Percentiles rank a stretch among this genome's conserved stretches.
phyloP scores from a whole-genome alignment of 2,888 invertebrate genomes.

The Amphiduros pacificus region DNA sequence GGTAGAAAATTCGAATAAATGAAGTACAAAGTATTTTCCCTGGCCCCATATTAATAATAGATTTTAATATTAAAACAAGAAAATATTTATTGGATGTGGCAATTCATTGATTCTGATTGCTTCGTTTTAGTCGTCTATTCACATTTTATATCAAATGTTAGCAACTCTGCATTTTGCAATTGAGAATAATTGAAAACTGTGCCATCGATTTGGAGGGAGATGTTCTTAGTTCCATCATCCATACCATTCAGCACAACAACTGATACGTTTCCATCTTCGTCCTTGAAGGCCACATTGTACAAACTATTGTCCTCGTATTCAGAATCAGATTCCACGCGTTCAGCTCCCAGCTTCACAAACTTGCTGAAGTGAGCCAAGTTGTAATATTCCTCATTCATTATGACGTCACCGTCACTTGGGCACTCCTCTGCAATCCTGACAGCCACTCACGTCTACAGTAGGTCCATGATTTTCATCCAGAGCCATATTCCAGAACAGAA shows the following conservation, averaged over 20 bases:
- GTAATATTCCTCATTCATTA: conserved; percentile 22
- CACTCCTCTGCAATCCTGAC: conserved; percentile 26
- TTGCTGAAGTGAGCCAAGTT: conserved; percentile 26
- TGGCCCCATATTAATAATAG: too few species aligned
- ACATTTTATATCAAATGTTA: not conserved
- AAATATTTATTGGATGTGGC: too few species aligned
- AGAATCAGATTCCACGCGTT: conserved; percentile 11
- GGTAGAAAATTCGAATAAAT: too few species aligned
- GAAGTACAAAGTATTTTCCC: too few species aligned
- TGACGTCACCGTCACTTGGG: conserved; percentile 11
- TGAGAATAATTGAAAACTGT: not conserved
- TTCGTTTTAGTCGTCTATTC: too few species aligned
- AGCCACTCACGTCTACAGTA: conserved; percentile 23
- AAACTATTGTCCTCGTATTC: conserved; percentile 3
- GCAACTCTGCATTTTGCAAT: not conserved
- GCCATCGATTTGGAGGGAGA: not conserved
- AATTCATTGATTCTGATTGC: too few species aligned
- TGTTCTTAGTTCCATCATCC: not conserved
- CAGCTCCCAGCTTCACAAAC: conserved; percentile 22
- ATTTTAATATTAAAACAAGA: too few species aligned
- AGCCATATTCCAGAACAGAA: conserved; percentile 30
- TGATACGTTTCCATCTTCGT: conserved; percentile 17
- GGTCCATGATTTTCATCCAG: conserved; percentile 27
- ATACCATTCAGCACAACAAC: conserved; percentile 13
- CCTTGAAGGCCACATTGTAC: conserved; percentile 20